Base-by-base conservation (phyloP, 1,140 invertebrate genomes). In the Acromyrmex heyeri region DNA sequence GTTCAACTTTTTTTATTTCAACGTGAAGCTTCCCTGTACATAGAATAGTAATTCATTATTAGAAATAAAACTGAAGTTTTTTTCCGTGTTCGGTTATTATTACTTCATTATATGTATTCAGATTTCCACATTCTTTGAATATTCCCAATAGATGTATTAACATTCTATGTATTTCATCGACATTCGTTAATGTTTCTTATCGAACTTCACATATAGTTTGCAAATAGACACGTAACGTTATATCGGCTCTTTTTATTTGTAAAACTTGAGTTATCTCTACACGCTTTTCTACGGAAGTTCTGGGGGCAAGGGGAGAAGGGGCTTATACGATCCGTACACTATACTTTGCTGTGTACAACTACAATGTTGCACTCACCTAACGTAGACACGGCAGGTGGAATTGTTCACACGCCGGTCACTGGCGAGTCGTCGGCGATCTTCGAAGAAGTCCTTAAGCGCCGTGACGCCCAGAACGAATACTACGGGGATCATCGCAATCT, bases 391-490 rank as follows among this genome's bases (percentile, higher is more conserved):
- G 94, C 98, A 99, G 14, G 97, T 98, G 12, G 97, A 98, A 94
- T 99, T 98, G 94, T 99, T 99, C 87, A 99, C 98, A 88, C 98
- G 96, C 90, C 98, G 98, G 95, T 99, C 99, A 67, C 98, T 99
- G 8, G 96, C 96, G 89, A 98, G 97, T 92, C 99, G 96, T 72
- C 99, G 96, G 62, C 98, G 97, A 95, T 99, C 99, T 95, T 99
- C 99, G 95, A 99, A 99, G 72, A 98, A 96, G 96, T 99, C 99
- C 95, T 99, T 99, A 53, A 99, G 96, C 2, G 98, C 99, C 0
- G 99, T 99, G n/a, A 99, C 98, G 85, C 97, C 97, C 6, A 99
- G 96, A 89, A 99, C 99, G 96, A 99, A 99, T 91, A 98, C 94
- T 72, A 99, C 98, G 1, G 98, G 98, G 89, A 99, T 96, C 97